Evolutionary conservation across 2,113 vertebrate genomes (phyloP), one percentile per base, ranked within the genome.

Genomic region (Chaenogobius annularis): DNA sequence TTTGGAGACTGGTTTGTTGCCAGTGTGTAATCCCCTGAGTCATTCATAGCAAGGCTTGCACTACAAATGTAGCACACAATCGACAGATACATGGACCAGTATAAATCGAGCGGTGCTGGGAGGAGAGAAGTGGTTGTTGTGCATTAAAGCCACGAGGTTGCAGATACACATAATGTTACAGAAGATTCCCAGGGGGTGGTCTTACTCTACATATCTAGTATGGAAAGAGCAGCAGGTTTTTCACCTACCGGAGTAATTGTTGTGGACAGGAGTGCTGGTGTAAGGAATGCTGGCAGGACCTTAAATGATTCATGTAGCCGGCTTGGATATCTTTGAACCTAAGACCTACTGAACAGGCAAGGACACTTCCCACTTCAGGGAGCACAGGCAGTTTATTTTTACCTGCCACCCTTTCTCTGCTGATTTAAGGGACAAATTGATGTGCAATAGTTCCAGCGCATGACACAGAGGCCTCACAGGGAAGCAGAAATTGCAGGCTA

Each of bases 301-400:
- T 80, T 88, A 87, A 92, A 91, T 92, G 84, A 88, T 90, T 90
- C 77, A 92, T 90, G 78, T 72, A 75, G 69, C 83, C 72, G 63
- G 72, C 22, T 69, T 88, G 72, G 79, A 87, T 90, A 87, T 87
- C 83, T 85, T 76, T 88, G 84, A 89, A 88, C 83, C 84, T 66
- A 81, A 87, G 79, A 83, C 75, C 85, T 59, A 62, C 72, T 81
- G 78, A 79, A 78, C 76, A 78, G 67, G 20, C 64, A 40, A 84
- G 80, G 84, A 80, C 79, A 77, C 61, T 62, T 65, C 72, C 50
- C 64, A 68, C 44, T 66, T 74, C 78, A 54, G 48, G 50, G 50
- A 26, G 54, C 40, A 69, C 64, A 79, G 70, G 66, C 66, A 61
- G 50, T 37, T 69, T 31, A 17, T 61, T 31, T 61, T 61, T 61